Evolutionary conservation across 2,888 invertebrate species (phyloP).

Genomic region (Drosophila vallismaia): DNA sequence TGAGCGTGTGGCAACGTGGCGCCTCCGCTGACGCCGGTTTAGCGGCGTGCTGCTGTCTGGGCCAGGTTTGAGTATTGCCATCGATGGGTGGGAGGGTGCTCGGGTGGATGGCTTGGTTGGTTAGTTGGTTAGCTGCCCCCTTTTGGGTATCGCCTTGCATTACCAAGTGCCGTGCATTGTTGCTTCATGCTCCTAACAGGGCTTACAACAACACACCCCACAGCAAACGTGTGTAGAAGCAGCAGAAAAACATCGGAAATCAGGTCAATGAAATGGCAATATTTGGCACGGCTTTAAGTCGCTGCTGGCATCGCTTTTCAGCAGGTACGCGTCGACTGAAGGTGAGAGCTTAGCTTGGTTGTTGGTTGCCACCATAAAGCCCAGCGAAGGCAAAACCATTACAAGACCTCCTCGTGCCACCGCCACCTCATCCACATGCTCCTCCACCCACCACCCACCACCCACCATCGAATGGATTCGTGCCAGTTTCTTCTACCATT

Average conservation of each 20-base stretch:
- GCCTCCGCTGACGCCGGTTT: slow-evolving; percentile 63
- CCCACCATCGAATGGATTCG: slow-evolving; percentile 10
- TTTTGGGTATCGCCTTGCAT: slow-evolving; percentile 64
- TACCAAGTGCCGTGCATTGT: slow-evolving; percentile 67
- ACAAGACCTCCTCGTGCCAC: slow-evolving; percentile 7
- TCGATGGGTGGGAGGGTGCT: slow-evolving; percentile 10
- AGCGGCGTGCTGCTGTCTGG: slow-evolving; percentile 64
- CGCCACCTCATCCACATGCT: neutral
- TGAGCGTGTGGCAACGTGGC: slow-evolving; percentile 69
- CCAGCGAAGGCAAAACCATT: slow-evolving; percentile 35
- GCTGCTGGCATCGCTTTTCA: slow-evolving; percentile 59
- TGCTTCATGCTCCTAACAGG: slow-evolving; percentile 60
- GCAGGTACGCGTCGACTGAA: slow-evolving; percentile 6
- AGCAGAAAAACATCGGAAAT: slow-evolving; percentile 57
- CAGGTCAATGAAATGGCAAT: slow-evolving; percentile 82
- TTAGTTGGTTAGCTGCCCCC: slow-evolving; percentile 4
- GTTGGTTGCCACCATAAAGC: neutral
- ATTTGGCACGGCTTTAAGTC: slow-evolving; percentile 71
- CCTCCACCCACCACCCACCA: neutral
- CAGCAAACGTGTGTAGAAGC: slow-evolving; percentile 6
- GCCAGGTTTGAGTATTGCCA: slow-evolving; percentile 14
- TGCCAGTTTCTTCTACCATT: slow-evolving; percentile 12
- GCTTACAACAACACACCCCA: slow-evolving; percentile 38
- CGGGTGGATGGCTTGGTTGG: no score
- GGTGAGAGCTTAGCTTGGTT: slow-evolving; percentile 5